A percentile compares a stretch with the other conserved stretches of the same genome.
phyloP scores from a whole-genome alignment of 2,888 invertebrate genomes.

The Villa cingulata region DNA sequence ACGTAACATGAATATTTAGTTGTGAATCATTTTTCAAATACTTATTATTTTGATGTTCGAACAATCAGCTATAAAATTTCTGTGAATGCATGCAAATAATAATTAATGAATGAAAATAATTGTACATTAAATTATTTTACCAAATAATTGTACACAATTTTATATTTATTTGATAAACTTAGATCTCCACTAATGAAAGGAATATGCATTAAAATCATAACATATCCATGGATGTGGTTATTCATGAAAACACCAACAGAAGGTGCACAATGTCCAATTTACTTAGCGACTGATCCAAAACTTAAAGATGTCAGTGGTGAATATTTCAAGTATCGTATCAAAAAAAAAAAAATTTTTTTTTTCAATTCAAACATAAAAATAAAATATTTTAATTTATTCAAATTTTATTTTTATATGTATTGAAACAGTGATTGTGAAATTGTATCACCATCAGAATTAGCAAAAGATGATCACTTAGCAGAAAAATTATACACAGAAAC shows the following conservation, averaged over 20 bases:
- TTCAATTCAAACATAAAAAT: neutral
- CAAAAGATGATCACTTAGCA: constrained; percentile 41
- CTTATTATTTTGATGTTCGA: too few species aligned
- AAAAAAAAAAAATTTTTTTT: neutral
- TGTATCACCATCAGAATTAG: constrained; percentile 37
- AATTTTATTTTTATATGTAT: constrained; percentile 8
- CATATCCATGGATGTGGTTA: constrained; percentile 52
- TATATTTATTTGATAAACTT: constrained; percentile 4
- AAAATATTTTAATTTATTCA: neutral
- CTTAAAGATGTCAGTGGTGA: constrained; percentile 47
- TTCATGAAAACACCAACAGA: constrained; percentile 53
- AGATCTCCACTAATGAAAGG: constrained; percentile 36
- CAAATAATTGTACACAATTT: too few species aligned
- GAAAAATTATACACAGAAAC: constrained; percentile 34
- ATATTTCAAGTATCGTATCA: constrained; percentile 47
- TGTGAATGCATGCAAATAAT: neutral
- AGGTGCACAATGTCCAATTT: constrained; percentile 54
- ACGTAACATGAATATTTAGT: too few species aligned
- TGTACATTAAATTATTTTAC: neutral
- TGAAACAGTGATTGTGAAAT: constrained; percentile 44
- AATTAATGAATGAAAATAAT: too few species aligned
- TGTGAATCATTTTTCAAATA: too few species aligned
- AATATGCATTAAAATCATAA: constrained; percentile 41
- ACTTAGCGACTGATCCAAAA: constrained; percentile 48
- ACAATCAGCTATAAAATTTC: too few species aligned